Conservation (phyloP, 1,140 invertebrate species). For the Zelostemma sp. region DNA sequence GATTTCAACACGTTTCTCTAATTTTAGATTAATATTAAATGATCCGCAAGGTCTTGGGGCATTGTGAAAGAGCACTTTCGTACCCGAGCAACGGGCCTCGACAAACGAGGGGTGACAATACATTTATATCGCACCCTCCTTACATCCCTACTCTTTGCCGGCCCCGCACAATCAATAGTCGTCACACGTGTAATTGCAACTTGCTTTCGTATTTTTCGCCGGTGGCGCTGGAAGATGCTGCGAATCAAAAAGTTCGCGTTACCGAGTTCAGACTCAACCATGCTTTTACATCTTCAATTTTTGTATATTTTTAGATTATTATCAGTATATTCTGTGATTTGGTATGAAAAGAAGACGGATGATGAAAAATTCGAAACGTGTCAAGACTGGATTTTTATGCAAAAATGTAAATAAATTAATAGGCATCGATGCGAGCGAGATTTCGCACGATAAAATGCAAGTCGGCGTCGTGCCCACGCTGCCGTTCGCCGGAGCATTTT, state of each 20-base stretch:
- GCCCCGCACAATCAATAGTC: conserved; percentile 24
- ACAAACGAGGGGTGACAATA: conserved; percentile 23
- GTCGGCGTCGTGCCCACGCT: conserved; percentile 37
- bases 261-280: too few species aligned
- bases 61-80: conserved; percentile 4
- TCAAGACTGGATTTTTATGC: too few species aligned
- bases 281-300: too few species aligned
- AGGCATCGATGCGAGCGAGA: too few species aligned
- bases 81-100: conserved; percentile 2
- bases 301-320: too few species aligned
- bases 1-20: neutral
- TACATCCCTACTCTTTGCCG: conserved; percentile 11
- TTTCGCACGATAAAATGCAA: neutral
- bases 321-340: too few species aligned
- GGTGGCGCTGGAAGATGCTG: neutral
- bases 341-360: too few species aligned
- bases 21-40: neutral
- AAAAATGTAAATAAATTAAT: too few species aligned
- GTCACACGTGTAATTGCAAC: conserved; percentile 29
- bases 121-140: conserved; percentile 15
- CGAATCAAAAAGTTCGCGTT: neutral
- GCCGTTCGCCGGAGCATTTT: conserved; percentile 40
- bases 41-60: neutral
- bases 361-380: too few species aligned
- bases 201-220: conserved; percentile 8